Percentiles rank a stretch among this genome's conserved stretches.
Evolutionary conservation across 1,140 invertebrate species (phyloP).

Genomic region (Ectropis grisescens): DNA sequence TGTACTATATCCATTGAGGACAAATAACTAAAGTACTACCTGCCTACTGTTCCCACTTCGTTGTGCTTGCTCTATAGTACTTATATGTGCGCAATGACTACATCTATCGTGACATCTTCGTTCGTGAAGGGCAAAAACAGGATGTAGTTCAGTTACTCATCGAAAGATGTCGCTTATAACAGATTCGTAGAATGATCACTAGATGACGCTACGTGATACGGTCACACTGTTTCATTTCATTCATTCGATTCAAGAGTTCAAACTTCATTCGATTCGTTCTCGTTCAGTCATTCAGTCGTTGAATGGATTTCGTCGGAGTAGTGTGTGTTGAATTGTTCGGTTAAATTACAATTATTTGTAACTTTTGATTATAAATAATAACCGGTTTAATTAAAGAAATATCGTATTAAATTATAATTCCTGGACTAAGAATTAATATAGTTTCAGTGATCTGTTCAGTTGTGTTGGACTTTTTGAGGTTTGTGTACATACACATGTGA

Average conservation of each 20-base stretch:
- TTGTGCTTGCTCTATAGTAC: too few relatives aligned
- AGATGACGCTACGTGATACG: too few relatives aligned
- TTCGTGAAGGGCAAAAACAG: too few relatives aligned
- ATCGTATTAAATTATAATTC: too few relatives aligned
- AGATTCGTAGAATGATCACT: too few relatives aligned
- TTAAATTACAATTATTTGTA: not conserved
- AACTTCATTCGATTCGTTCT: constrained; percentile 15
- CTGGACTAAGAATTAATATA: not conserved
- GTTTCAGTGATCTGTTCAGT: constrained; percentile 6
- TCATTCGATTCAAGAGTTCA: constrained; percentile 7
- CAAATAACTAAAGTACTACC: too few relatives aligned
- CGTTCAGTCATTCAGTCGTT: constrained; percentile 38
- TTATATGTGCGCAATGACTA: too few relatives aligned
- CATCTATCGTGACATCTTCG: too few relatives aligned
- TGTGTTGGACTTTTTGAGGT: constrained; percentile 23
- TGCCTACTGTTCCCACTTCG: too few relatives aligned
- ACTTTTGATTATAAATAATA: too few relatives aligned
- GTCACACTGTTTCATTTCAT: constrained; percentile 1
- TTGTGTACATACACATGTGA: constrained; percentile 54
- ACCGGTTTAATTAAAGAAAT: too few relatives aligned
- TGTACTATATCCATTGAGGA: too few relatives aligned
- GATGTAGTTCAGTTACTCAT: not conserved
- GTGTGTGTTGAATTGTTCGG: not conserved
- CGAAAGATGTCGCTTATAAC: constrained; percentile 13
- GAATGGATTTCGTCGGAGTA: constrained; percentile 7